Evolutionary conservation across 2,888 invertebrate genomes (phyloP).

Genomic region (Caenorhabditis sp.): DNA sequence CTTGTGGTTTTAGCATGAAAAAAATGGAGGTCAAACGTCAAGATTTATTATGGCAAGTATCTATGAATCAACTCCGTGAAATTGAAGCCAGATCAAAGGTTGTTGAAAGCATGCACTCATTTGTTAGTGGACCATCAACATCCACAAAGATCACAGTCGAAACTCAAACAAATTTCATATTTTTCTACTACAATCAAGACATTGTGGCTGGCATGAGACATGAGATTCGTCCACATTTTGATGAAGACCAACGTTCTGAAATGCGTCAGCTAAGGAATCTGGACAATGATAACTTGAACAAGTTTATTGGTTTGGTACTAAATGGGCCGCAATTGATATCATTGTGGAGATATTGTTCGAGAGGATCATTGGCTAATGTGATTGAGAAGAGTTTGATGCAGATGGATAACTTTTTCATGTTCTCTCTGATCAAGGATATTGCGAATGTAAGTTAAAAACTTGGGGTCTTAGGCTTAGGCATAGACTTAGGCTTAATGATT

Average conservation of each 20-base stretch:
- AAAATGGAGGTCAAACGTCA: slow-evolving; percentile 39
- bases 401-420: slow-evolving; percentile 67
- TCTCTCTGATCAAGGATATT: slow-evolving; percentile 61
- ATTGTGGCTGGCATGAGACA: slow-evolving; percentile 45
- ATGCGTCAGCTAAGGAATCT: slow-evolving; percentile 55
- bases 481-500: too few relatives aligned
- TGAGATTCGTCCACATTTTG: slow-evolving; percentile 14
- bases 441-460: slow-evolving; percentile 45
- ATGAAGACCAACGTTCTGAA: slow-evolving; percentile 16
- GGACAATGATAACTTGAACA: slow-evolving; percentile 67
- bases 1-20: slow-evolving; percentile 31
- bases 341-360: slow-evolving; percentile 62
- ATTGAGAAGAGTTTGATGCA: slow-evolving; percentile 41
- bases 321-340: slow-evolving; percentile 58
- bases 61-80: slow-evolving; percentile 7
- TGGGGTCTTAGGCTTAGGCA: too few relatives aligned
- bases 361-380: slow-evolving; percentile 44
- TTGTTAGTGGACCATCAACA: slow-evolving; percentile 45
- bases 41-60: slow-evolving; percentile 49
- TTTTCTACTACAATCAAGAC: slow-evolving; percentile 22
- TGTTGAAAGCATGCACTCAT: slow-evolving; percentile 36
- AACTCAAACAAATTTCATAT: slow-evolving; percentile 27
- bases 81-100: slow-evolving; percentile 18
- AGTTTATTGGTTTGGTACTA: slow-evolving; percentile 63
- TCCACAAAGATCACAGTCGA: slow-evolving; percentile 46